Evolutionary conservation across 1,140 invertebrate species (phyloP).

Genomic region (Mylabris phalerata): DNA sequence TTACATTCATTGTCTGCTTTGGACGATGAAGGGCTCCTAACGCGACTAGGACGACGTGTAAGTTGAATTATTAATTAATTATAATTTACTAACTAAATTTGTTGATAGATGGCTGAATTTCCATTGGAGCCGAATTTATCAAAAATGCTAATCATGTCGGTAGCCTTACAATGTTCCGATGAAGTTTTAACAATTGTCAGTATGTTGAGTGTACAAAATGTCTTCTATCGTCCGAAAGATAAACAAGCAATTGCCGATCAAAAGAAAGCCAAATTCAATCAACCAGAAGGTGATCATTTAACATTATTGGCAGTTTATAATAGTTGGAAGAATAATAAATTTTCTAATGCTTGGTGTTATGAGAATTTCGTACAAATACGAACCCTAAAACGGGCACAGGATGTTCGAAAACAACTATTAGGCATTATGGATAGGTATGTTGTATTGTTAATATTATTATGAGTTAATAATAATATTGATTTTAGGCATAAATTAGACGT

Average conservation of each 20-base stretch:
- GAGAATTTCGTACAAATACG: conserved; percentile 99
- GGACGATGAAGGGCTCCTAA: conserved; percentile 94
- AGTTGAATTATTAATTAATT: conserved; percentile 24
- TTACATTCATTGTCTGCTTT: conserved; percentile 94
- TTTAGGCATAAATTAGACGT: conserved; percentile 90
- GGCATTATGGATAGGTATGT: conserved; percentile 84
- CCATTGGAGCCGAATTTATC: conserved; percentile 97
- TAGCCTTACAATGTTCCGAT: conserved; percentile 96
- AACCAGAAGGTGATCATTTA: conserved; percentile 96
- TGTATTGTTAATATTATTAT: no score
- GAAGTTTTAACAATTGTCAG: conserved; percentile 98
- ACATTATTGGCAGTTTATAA: conserved; percentile 98
- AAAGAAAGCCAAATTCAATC: conserved; percentile 99
- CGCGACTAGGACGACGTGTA: conserved; percentile 82
- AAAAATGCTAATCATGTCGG: conserved; percentile 99
- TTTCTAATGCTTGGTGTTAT: conserved; percentile 98
- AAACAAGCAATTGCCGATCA: conserved; percentile 98
- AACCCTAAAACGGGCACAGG: conserved; percentile 94
- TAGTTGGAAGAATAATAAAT: conserved; percentile 99
- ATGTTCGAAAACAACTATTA: conserved; percentile 95
- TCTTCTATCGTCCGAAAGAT: conserved; percentile 95
- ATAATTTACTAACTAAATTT: neutral
- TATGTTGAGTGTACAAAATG: conserved; percentile 98
- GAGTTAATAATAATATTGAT: no score
- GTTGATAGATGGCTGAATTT: conserved; percentile 92